These are phyloP conservation scores for Dromas ardeola DNA, from an alignment of 2,113 vertebrate genomes.

Conservation along the genomic window DNA sequence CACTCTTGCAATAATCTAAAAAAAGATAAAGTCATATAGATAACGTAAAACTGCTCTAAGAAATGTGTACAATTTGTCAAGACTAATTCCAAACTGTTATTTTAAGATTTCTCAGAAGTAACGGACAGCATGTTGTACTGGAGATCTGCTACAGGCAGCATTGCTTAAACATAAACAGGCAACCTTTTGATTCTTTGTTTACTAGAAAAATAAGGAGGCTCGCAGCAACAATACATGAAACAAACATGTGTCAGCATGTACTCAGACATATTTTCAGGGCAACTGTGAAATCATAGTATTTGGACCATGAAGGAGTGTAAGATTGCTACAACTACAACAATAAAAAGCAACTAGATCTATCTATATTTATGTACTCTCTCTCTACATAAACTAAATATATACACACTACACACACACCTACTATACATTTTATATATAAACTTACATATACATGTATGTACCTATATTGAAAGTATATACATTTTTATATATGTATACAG, in stretches of 20 bases:
- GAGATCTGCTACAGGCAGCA: background rate
- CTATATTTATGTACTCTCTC: background rate
- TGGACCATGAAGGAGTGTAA: background rate
- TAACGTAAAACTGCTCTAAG: background rate
- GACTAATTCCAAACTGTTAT: background rate
- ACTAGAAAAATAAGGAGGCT: background rate
- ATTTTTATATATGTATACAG: background rate
- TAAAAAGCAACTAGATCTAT: background rate
- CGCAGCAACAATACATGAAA: background rate
- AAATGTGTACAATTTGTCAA: background rate
- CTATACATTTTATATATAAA: background rate
- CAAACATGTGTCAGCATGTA: background rate
- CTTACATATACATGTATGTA: background rate
- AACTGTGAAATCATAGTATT: background rate
- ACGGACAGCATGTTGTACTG: background rate
- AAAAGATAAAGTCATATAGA: background rate
- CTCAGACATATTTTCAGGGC: background rate
- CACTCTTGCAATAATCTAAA: slow-evolving; percentile 94
- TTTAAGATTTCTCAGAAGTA: slow-evolving; percentile 45
- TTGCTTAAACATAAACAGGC: background rate
- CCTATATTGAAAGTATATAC: background rate
- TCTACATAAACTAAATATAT: background rate
- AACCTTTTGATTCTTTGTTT: background rate
- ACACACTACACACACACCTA: background rate
- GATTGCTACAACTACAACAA: background rate